These are phyloP conservation scores for Andrena praecox DNA, from an alignment of 2,888 invertebrate genomes.

Conservation along the genomic window DNA sequence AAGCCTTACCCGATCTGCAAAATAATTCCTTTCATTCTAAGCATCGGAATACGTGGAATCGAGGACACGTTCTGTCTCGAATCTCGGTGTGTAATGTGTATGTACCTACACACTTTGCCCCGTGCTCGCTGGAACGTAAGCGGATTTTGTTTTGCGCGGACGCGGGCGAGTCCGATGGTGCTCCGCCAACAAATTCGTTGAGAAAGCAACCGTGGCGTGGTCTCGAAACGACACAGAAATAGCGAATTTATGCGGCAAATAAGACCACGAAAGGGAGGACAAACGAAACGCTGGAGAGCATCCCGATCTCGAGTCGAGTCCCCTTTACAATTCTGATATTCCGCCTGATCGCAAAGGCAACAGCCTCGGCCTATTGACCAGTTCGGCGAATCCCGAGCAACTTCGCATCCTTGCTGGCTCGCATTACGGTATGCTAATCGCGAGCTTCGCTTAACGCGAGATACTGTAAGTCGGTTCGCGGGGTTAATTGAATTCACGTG, in stretches of 20 bases:
- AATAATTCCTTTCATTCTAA: too few relatives aligned
- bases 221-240: slow-evolving; percentile 8
- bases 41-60: too few relatives aligned
- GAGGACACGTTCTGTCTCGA: too few relatives aligned
- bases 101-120: too few relatives aligned
- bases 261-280: neutral
- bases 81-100: too few relatives aligned
- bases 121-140: neutral
- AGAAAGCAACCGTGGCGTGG: slow-evolving; percentile 3
- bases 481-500: neutral
- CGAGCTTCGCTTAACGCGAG: slow-evolving; percentile 21
- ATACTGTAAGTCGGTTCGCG: slow-evolving; percentile 18
- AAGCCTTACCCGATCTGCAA: too few relatives aligned
- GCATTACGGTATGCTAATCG: slow-evolving; percentile 32
- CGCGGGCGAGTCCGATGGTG: neutral
- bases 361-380: too few relatives aligned
- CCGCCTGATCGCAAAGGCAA: too few relatives aligned
- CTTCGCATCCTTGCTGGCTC: neutral
- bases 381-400: neutral
- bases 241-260: neutral
- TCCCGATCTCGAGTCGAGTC: too few relatives aligned
- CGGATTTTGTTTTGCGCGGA: slow-evolving; percentile 11
- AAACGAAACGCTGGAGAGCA: neutral
- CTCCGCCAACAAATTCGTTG: neutral
- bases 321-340: too few relatives aligned